Conservation (phyloP, 2,113 vertebrate genomes). For the Catharus fuscescens region DNA sequence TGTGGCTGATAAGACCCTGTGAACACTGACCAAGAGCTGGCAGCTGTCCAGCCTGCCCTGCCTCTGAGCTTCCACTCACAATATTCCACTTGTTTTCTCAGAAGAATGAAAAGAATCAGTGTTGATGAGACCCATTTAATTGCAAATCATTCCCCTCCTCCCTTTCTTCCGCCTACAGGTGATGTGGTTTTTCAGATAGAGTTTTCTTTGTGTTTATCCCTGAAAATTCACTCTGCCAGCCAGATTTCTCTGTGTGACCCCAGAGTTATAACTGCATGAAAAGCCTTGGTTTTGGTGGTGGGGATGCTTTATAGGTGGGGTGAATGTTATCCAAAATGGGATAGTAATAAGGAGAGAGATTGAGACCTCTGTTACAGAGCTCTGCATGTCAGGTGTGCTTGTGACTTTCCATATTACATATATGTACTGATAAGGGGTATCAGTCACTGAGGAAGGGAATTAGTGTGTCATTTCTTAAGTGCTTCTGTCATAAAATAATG, state of each 20-base stretch:
- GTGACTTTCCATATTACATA: background rate
- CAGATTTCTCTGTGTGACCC: background rate
- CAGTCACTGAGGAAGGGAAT: background rate
- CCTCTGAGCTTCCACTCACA: constrained; percentile 9
- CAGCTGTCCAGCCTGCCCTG: constrained; percentile 14
- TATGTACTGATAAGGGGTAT: background rate
- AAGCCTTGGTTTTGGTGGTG: background rate
- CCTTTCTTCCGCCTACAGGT: background rate
- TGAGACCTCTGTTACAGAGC: background rate
- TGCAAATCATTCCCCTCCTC: background rate
- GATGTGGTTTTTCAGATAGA: background rate
- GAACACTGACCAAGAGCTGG: background rate
- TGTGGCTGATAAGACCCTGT: background rate
- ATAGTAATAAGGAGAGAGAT: background rate
- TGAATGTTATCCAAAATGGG: background rate
- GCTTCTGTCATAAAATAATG: background rate
- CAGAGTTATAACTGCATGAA: background rate
- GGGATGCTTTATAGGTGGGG: background rate
- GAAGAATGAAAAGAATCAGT: background rate
- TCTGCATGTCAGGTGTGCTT: background rate
- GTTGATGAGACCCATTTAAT: constrained; percentile 5
- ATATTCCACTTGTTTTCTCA: constrained; percentile 30
- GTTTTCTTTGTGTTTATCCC: background rate
- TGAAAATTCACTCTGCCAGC: background rate
- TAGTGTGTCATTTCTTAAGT: background rate